These are phyloP conservation scores for Stigmatopora argus DNA, from an alignment of 2,113 vertebrate species.

Conservation along the genomic window DNA sequence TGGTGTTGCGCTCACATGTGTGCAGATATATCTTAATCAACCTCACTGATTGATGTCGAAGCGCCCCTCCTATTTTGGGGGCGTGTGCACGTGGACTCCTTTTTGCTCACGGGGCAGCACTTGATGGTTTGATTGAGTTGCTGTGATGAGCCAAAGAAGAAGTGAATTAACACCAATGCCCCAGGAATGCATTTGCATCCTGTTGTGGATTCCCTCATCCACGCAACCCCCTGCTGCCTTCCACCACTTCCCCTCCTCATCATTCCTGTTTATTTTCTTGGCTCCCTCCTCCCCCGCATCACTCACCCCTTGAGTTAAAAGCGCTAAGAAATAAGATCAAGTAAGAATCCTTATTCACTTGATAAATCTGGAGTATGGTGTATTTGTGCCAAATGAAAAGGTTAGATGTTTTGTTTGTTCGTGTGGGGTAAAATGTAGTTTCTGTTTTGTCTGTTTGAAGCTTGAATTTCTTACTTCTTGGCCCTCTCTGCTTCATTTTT, in stretches of 20 bases:
- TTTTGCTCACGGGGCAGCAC: conserved; percentile 40
- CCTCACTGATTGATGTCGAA: conserved; percentile 61
- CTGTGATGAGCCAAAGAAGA: conserved; percentile 55
- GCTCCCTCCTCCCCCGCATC: conserved; percentile 12
- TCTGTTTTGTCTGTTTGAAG: conserved; percentile 10
- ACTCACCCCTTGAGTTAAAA: conserved; percentile 33
- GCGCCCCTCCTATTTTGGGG: conserved; percentile 47
- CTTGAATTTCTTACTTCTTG: conserved; percentile 18
- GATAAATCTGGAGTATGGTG: conserved; percentile 50
- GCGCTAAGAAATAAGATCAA: conserved; percentile 43
- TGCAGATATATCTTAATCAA: conserved; percentile 60
- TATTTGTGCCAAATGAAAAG: conserved; percentile 53
- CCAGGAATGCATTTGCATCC: conserved; percentile 60
- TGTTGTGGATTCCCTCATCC: conserved; percentile 30
- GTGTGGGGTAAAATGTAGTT: conserved; percentile 27
- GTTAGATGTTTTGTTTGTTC: conserved; percentile 43
- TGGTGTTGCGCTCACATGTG: not conserved
- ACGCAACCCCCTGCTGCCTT: conserved; percentile 11
- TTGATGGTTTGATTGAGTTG: conserved; percentile 64
- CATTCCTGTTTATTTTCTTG: conserved; percentile 53
- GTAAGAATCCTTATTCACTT: conserved; percentile 57
- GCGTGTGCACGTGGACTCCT: conserved; percentile 16
- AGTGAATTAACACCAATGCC: conserved; percentile 55
- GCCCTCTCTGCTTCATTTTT: not conserved
- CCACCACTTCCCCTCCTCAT: conserved; percentile 31